Evolutionary conservation across 2,113 vertebrate species (phyloP), one percentile per base, ranked within the genome.

Genomic region (Vulpes lagopus): DNA sequence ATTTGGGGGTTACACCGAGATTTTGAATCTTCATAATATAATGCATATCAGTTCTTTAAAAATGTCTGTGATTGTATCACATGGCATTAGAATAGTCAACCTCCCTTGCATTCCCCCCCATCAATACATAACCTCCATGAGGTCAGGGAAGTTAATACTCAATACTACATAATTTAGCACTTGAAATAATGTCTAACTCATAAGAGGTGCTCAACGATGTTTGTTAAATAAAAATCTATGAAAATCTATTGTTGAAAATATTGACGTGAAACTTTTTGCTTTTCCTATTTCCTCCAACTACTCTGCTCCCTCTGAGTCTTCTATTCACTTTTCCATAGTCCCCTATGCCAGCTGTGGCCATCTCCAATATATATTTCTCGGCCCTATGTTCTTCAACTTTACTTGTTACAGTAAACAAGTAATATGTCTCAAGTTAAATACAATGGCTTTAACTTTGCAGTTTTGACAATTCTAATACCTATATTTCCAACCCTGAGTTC

Each of bases 11-110:
- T 86, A 23, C 8, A 49, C 55, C 19, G 14, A 51, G 49, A 92
- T 86, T 89, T 74, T 96, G 55, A 96, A 71, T 94, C 51, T 95
- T 95, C 30, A 69, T 55, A 78, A 71, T 35, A 38, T 4, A 53
- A 16, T 32, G 17, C 2, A 6, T 57, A 60, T 12, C 51, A 16
- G 14, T 53, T 94, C 7, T 73, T 38, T 57, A 78, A 98, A 98
- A 67, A 94, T 64, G 23, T 17, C 30, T 78, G 3, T 57, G 4
- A 8, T 91, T 71, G 11, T 76, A 32, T 78, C 15, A 35, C 25
- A 91, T 2, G 19, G 15, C 32, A 43, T 17, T 25, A 30, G 22
- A 60, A 22, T 65, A 73, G 82, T 55, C 25, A 69, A 51, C 35
- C 6, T 51, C 7, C 22, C 23, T 73, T 79, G 11, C 20, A 16